Conservation (phyloP, 2,797 vertebrate species). For the Thripadectes ignobilis region DNA sequence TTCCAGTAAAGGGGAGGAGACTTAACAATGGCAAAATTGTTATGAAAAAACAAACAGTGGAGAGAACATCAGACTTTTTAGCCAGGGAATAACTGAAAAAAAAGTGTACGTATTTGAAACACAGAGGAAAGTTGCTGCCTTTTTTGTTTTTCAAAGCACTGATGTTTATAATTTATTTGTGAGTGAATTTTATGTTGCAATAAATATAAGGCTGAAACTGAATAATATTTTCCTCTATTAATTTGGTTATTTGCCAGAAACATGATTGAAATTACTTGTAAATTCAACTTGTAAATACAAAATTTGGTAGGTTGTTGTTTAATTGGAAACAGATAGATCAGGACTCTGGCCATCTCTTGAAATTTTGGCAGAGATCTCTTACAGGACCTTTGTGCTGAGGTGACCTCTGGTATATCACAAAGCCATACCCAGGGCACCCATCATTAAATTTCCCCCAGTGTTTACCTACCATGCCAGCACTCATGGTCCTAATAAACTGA, state of each 20-base stretch:
- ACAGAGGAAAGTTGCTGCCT: not conserved
- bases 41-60: not conserved
- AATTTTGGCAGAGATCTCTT: not conserved
- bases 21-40: constrained; percentile 15
- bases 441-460: not conserved
- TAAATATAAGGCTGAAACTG: not conserved
- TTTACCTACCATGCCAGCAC: not conserved
- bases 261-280: not conserved
- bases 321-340: not conserved
- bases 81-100: not conserved
- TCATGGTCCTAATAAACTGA: not conserved
- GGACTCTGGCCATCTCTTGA: not conserved
- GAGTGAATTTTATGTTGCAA: not conserved
- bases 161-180: not conserved
- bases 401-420: not conserved
- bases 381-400: fast-evolving
- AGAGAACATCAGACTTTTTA: not conserved
- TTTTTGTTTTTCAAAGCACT: not conserved
- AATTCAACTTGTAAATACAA: not conserved
- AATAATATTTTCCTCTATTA: not conserved
- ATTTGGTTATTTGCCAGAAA: not conserved
- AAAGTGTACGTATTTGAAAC: not conserved
- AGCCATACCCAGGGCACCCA: not conserved
- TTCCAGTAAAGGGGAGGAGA: constrained; percentile 48
- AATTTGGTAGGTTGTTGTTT: not conserved